These are phyloP conservation scores for Archivesica marissinica DNA, from an alignment of 1,140 invertebrate genomes.

Conservation along the genomic window DNA sequence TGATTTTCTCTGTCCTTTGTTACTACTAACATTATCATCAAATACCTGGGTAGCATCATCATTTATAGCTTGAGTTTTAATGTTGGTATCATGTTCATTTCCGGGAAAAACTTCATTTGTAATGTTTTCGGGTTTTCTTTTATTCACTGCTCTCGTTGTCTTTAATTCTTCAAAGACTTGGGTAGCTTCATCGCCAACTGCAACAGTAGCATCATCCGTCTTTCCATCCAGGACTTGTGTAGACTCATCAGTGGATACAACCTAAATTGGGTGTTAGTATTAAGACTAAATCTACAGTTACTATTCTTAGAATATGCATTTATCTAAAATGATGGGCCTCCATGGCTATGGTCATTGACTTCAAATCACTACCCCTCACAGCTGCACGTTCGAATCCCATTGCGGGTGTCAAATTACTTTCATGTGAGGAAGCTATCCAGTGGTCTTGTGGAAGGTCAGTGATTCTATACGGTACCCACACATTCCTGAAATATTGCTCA, in stretches of 20 bases:
- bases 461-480: no score
- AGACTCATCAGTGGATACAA: constrained; percentile 36
- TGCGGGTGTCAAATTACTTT: no score
- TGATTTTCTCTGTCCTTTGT: background rate
- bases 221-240: constrained; percentile 24
- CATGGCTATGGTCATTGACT: no score
- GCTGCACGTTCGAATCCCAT: no score
- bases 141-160: background rate
- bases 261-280: constrained; percentile 41
- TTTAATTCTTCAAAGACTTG: constrained; percentile 53
- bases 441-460: no score
- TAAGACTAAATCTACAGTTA: no score
- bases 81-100: constrained; percentile 7
- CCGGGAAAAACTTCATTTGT: constrained; percentile 37
- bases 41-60: constrained; percentile 69
- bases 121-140: background rate
- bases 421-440: no score
- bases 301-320: no score
- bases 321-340: no score
- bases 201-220: constrained; percentile 42
- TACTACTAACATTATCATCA: constrained; percentile 20
- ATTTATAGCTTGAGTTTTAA: background rate
- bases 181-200: constrained; percentile 54
- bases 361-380: no score
- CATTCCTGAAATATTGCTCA: no score